Percentiles rank a stretch among this genome's conserved stretches.
phyloP scores from a whole-genome alignment of 2,797 vertebrate species.

The Helostoma temminkii region DNA sequence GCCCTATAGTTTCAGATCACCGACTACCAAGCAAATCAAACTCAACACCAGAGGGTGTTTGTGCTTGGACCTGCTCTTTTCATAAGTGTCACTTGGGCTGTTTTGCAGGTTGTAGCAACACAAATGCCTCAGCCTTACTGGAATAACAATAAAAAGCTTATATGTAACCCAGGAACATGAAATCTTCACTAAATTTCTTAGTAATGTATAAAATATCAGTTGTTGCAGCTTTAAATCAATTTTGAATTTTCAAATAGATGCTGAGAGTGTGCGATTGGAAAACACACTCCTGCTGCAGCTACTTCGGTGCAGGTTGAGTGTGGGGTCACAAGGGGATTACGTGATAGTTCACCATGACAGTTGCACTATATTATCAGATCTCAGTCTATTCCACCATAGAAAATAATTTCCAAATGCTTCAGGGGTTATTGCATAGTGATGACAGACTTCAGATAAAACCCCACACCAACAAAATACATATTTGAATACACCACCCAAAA shows the following conservation, averaged over 20 bases:
- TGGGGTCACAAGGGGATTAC: neutral
- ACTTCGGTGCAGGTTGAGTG: neutral
- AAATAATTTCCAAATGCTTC: neutral
- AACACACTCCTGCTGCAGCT: neutral
- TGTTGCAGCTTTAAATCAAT: too few relatives aligned
- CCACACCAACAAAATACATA: conserved; percentile 13
- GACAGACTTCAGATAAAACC: conserved; percentile 12
- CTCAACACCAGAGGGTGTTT: too few relatives aligned
- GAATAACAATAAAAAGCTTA: too few relatives aligned
- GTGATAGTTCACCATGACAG: neutral
- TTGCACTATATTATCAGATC: neutral
- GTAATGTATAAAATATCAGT: too few relatives aligned
- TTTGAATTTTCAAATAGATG: neutral
- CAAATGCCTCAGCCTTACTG: too few relatives aligned
- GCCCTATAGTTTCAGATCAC: too few relatives aligned
- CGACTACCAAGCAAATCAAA: too few relatives aligned
- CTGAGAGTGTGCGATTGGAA: neutral
- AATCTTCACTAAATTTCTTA: too few relatives aligned
- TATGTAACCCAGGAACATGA: too few relatives aligned
- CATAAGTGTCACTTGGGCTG: too few relatives aligned
- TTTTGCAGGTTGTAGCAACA: too few relatives aligned
- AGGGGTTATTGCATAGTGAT: conserved; percentile 11
- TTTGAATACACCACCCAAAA: conserved; percentile 10
- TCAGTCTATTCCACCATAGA: neutral
- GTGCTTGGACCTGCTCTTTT: too few relatives aligned